Evolutionary conservation across 2,797 vertebrate species (phyloP), one percentile per base, ranked within the genome.

Genomic region (Echiichthys vipera): DNA sequence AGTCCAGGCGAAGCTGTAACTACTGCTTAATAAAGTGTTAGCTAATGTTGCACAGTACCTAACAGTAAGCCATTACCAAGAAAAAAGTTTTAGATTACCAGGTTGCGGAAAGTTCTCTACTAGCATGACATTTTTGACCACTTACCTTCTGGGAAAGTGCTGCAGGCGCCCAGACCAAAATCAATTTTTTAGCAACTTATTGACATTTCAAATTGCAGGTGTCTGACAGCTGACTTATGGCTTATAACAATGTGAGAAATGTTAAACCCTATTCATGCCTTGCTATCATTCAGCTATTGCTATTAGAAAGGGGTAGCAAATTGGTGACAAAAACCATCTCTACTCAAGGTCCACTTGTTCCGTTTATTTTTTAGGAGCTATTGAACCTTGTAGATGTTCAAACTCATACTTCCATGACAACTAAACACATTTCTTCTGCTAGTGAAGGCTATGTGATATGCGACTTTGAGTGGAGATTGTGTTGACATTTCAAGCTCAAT

Each of bases 401-500:
- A 58, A 22, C 1, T 29, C 3, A 18, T 4, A 49, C 3, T 51
- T 37, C 6, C 20, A 15, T 14, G 2, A 54, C 4, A 57, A 49
- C 5, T 40, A 10, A 18, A 3, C 24, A 32, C 17, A 40, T 6
- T 34, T 49, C 24, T 30, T 74, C 15, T 42, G 20, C 20, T 11
- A 5, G 36, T 49, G 24, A 43, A 37, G 36, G 36, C 17, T 51
- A 54, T 58, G n/a, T 50, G 12, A 47, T 39, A 25, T 32, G 17
- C n/a, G 43, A 46, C 56, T n/a, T 34, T 67, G 15, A 62, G 12
- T 50, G 22, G n/a, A 40, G 14, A 62, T 27, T 49, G 18, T 49
- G 24, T 30, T n/a, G 22, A 49, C 11, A 34, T 62, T 65, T 12
- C 34, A 74, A 72, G 78, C 77, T 84, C 63, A 63, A 57, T n/a